These are phyloP conservation scores for Brachionus calyciflorus DNA, from an alignment of 1,140 invertebrate genomes.

Conservation along the genomic window DNA sequence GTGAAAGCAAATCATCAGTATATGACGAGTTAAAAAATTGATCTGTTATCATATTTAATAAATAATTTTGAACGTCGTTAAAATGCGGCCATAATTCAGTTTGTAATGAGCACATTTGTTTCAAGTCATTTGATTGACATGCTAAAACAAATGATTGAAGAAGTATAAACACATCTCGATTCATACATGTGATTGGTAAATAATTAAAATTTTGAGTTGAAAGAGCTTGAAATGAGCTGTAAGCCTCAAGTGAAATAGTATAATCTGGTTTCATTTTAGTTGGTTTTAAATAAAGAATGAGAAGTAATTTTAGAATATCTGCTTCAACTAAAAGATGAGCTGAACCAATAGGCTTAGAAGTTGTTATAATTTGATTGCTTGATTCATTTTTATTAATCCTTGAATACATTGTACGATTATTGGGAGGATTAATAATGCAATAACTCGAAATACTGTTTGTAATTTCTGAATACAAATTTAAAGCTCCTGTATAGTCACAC, in stretches of 20 bases:
- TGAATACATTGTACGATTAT: background rate
- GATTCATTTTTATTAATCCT: background rate
- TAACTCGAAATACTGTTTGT: background rate
- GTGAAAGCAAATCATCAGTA: constrained; percentile 39
- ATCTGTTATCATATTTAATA: constrained; percentile 13
- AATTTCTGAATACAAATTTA: constrained; percentile 12
- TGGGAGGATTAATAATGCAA: background rate
- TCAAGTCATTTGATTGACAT: constrained; percentile 31
- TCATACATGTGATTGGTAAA: constrained; percentile 17
- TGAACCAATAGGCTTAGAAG: background rate
- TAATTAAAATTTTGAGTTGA: background rate
- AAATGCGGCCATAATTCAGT: constrained; percentile 2
- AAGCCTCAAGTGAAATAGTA: background rate
- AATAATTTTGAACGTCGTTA: constrained; percentile 17
- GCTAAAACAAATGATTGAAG: constrained; percentile 38
- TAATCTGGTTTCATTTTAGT: constrained; percentile 18
- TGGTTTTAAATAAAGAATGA: background rate
- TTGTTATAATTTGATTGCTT: background rate
- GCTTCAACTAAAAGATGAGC: constrained; percentile 9
- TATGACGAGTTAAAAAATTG: constrained; percentile 31
- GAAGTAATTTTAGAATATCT: constrained; percentile 18
- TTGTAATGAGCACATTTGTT: constrained; percentile 3
- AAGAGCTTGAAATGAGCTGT: constrained; percentile 20
- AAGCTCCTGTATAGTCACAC: constrained; percentile 12
- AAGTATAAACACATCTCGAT: constrained; percentile 13